phyloP scores from a whole-genome alignment of 2,797 vertebrate species.

The Micrastur ruficollis region DNA sequence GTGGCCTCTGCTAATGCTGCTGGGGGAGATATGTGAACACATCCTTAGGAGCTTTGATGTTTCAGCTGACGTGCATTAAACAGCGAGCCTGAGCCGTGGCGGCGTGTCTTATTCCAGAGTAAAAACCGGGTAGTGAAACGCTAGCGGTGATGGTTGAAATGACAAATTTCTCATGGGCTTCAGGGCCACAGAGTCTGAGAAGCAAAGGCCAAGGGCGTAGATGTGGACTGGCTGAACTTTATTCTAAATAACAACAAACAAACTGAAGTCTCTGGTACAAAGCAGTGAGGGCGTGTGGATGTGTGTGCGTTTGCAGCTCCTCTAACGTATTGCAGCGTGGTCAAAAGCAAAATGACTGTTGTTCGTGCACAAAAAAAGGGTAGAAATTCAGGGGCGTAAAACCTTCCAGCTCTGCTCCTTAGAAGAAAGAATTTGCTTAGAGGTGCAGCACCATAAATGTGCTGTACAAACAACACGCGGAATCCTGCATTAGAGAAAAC shows the following conservation, averaged over 20 bases:
- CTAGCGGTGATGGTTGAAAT: neutral
- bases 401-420: neutral
- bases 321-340: accelerated
- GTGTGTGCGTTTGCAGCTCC: accelerated
- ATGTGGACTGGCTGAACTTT: neutral
- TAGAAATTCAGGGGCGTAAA: neutral
- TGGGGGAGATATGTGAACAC: neutral
- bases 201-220: neutral
- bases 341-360: neutral
- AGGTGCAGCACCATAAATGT: neutral
- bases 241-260: neutral
- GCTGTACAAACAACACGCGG: constrained; percentile 4
- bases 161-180: neutral
- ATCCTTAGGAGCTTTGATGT: neutral
- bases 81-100: neutral
- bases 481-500: constrained; percentile 5
- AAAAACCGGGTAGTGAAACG: neutral
- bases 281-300: neutral
- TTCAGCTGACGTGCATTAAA: neutral
- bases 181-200: neutral
- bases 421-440: constrained; percentile 11
- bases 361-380: neutral
- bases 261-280: neutral
- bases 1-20: neutral
- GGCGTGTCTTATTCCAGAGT: neutral